Evolutionary conservation across 2,113 vertebrate species (phyloP).

Genomic region (Ptilorrhoa leucosticta): DNA sequence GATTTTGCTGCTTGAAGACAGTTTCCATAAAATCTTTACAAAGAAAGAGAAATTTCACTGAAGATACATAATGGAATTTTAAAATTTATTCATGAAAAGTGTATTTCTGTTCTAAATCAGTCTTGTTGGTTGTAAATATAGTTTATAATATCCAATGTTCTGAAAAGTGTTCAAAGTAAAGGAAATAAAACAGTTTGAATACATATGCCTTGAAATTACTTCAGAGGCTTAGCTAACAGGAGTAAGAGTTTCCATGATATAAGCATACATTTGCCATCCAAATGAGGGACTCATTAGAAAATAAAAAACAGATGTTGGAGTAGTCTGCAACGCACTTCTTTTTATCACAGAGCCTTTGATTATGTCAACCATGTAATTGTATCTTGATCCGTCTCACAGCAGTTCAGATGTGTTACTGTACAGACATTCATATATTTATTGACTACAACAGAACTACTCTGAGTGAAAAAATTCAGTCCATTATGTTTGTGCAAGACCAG

Average conservation of each 20-base stretch:
- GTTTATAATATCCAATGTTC: neutral
- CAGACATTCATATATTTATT: neutral
- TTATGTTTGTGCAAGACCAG: neutral
- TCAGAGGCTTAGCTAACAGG: neutral
- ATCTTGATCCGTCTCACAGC: neutral
- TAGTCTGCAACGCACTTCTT: neutral
- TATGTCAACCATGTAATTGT: neutral
- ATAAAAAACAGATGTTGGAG: neutral
- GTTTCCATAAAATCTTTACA: neutral
- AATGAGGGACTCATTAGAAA: neutral
- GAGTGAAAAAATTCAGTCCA: neutral
- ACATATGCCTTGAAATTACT: neutral
- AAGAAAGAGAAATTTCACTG: neutral
- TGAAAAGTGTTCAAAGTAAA: constrained; percentile 22
- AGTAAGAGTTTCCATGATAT: neutral
- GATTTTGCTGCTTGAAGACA: neutral
- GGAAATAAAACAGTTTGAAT: neutral
- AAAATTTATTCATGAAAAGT: neutral
- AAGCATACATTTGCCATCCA: neutral
- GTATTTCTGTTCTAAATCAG: neutral
- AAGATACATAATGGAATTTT: neutral
- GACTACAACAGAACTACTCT: neutral
- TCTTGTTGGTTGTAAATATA: neutral
- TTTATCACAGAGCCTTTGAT: neutral
- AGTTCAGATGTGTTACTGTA: neutral